These are phyloP conservation scores for Lacerta viridis DNA, from an alignment of 2,797 vertebrate species.

Conservation along the genomic window DNA sequence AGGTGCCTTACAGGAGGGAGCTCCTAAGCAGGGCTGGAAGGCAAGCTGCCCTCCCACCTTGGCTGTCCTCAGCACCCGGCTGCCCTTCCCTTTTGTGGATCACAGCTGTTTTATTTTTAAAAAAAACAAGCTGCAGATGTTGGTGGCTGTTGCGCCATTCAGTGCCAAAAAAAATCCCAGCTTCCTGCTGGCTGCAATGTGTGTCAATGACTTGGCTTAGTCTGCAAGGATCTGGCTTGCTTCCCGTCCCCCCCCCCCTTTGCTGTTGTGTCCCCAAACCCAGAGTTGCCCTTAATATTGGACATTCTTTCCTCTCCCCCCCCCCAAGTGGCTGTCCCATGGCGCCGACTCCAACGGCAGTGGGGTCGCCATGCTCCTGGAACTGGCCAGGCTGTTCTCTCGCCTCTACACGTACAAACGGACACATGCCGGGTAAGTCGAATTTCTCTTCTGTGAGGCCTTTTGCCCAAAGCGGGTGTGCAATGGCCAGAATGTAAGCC, in stretches of 20 bases:
- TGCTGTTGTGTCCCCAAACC: not conserved
- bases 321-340: slow-evolving; percentile 92
- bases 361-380: slow-evolving; percentile 91
- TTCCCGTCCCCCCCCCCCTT: not conserved
- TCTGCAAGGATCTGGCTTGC: not conserved
- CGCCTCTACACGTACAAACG: slow-evolving; percentile 97
- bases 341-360: slow-evolving; percentile 97
- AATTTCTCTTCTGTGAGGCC: rapidly evolving
- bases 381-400: slow-evolving; percentile 96
- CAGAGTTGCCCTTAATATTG: not conserved
- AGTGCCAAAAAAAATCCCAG: not conserved
- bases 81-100: not conserved
- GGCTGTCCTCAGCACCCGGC: too few species aligned
- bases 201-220: not conserved
- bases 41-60: too few species aligned
- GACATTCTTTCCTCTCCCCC: slow-evolving; percentile 21
- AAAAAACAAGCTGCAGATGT: not conserved
- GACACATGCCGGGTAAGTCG: slow-evolving; percentile 92
- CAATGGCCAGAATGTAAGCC: not conserved
- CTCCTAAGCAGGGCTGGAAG: not conserved
- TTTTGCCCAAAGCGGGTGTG: not conserved
- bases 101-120: not conserved
- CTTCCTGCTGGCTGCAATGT: not conserved
- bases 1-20: too few species aligned
- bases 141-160: not conserved